Base-by-base conservation (phyloP, 2,888 invertebrate species). In the Asteroscopus sphinx region DNA sequence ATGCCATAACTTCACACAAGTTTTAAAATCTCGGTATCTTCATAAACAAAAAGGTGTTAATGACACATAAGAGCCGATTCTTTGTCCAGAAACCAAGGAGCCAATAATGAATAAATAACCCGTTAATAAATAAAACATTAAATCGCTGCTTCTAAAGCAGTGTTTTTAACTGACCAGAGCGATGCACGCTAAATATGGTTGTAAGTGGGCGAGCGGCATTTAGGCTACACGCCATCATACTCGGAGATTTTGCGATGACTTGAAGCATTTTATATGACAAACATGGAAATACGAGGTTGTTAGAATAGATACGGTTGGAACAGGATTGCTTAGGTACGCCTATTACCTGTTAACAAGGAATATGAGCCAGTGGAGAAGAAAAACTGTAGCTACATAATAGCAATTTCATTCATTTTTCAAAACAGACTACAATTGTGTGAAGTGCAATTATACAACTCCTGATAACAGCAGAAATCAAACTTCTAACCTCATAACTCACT, bases 161-260 rank as follows among this genome's bases (percentile, higher is more conserved):
- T 62, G 62, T 70, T 72, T 77, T 80, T 72, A 83, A 79, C 69
- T 82, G 85, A 80, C 85, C 89, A 86, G 80, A 86, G 86, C 77
- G 77, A 77, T 79, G 79, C 78, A 75, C 60, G 64, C 82, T 81
- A 67, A 77, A 89, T 87, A 89, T 79, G 90, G 92, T 64, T 33
- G 65, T 47, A 66, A 60, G 93, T 93, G 90, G 93, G 93, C 87
- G 93, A 90, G 85, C 89, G 75, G 83, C 90, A 91, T 91, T 90
- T 87, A 79, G 84, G 82, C 72, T 77, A 72, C 78, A 75, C 72
- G 78, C 77, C 64, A 72, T 77, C 77, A 73, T 80, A 82, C 78
- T 82, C 83, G 82, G 85, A 74, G 53, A 83, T 84, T 86, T 84
- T 72, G 81, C 81, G 73, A 83, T 78, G 76, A 77, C 82, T 85